phyloP scores from a whole-genome alignment of 1,140 invertebrate genomes.

The Saxidomus purpurata region DNA sequence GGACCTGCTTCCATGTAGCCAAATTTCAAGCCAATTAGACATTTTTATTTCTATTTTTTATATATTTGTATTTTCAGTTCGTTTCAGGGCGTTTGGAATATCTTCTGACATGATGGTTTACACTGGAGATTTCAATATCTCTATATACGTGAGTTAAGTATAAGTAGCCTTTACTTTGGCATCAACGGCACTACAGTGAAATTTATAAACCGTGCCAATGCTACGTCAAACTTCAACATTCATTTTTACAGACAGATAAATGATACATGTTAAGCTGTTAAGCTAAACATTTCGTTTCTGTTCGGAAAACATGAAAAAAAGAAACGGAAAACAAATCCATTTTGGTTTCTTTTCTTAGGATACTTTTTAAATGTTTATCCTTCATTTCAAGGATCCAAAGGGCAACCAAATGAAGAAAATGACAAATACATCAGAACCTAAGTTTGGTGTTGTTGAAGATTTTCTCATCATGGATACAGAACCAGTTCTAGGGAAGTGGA shows the following conservation, averaged over 20 bases:
- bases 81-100: conserved; percentile 51
- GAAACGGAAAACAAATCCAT: too few relatives aligned
- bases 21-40: too few relatives aligned
- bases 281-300: too few relatives aligned
- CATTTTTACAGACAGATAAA: too few relatives aligned
- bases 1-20: too few relatives aligned
- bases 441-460: conserved; percentile 56
- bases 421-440: conserved; percentile 4
- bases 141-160: background rate
- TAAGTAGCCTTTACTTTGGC: too few relatives aligned
- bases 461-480: conserved; percentile 52
- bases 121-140: conserved; percentile 35
- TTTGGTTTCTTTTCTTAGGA: too few relatives aligned
- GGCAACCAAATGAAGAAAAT: conserved; percentile 58
- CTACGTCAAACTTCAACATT: too few relatives aligned
- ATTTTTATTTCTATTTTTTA: background rate
- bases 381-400: conserved; percentile 53
- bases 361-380: background rate
- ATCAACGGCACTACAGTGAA: too few relatives aligned
- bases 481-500: conserved; percentile 44
- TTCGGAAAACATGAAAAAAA: too few relatives aligned
- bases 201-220: too few relatives aligned
- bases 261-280: too few relatives aligned
- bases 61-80: conserved; percentile 12
- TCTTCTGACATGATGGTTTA: conserved; percentile 55